phyloP scores from a whole-genome alignment of 2,113 vertebrate species.

The Pseudorectes ferrugineus region DNA sequence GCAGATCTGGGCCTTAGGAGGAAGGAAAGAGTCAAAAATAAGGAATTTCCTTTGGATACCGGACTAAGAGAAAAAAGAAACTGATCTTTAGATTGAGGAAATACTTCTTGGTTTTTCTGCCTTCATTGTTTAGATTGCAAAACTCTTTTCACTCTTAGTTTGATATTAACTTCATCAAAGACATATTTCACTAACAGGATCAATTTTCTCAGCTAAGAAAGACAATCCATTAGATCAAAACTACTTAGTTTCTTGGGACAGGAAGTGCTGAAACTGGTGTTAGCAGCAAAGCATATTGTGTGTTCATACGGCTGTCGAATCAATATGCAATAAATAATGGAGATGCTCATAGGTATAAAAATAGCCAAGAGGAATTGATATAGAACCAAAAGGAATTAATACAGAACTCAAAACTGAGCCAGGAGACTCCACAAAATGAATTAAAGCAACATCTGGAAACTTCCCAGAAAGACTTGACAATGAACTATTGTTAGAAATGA shows the following conservation, averaged over 20 bases:
- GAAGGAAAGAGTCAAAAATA: neutral
- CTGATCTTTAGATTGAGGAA: neutral
- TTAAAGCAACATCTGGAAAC: slow-evolving; percentile 34
- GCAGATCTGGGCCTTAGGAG: neutral
- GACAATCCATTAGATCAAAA: slow-evolving; percentile 2
- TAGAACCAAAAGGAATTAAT: slow-evolving; percentile 37
- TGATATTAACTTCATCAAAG: neutral
- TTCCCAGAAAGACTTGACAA: neutral
- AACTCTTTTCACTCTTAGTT: neutral
- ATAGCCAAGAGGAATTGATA: slow-evolving; percentile 14
- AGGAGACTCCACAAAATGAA: slow-evolving; percentile 30
- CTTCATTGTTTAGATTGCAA: neutral
- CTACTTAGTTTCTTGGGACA: neutral
- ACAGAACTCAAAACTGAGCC: neutral
- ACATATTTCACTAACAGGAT: neutral
- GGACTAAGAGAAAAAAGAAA: neutral
- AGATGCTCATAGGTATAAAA: slow-evolving; percentile 27
- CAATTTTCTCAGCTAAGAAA: neutral
- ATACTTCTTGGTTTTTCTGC: neutral
- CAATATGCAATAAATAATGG: slow-evolving; percentile 58
- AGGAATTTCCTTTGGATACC: neutral
- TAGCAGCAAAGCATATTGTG: neutral
- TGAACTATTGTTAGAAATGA: neutral
- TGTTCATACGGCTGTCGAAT: neutral
- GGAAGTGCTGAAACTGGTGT: neutral